These are phyloP conservation scores for Dromiciops gliroides DNA, from an alignment of 2,113 vertebrate species.

Conservation along the genomic window DNA sequence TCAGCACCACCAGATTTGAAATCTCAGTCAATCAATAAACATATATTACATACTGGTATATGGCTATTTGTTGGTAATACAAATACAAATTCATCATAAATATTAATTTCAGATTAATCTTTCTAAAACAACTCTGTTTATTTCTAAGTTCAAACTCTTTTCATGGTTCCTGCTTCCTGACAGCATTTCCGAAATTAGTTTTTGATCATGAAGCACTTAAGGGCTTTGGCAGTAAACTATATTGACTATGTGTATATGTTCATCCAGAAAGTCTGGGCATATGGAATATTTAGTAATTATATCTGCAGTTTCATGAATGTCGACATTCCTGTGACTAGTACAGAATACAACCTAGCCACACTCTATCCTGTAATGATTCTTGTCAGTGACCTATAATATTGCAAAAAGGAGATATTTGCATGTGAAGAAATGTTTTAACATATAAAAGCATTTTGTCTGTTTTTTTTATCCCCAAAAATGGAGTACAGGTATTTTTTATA, in stretches of 20 bases:
- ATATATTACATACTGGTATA: background rate
- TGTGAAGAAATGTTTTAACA: background rate
- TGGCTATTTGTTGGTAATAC: background rate
- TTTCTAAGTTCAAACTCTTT: background rate
- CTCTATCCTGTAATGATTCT: background rate
- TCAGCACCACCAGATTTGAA: background rate
- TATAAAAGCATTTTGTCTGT: background rate
- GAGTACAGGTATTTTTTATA: background rate
- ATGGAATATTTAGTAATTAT: background rate
- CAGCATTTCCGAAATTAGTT: too few relatives aligned
- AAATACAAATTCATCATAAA: background rate
- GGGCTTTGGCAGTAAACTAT: background rate
- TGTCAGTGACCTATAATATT: background rate
- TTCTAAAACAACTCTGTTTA: background rate
- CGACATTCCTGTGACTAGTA: background rate
- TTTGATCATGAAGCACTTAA: background rate
- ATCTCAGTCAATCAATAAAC: background rate
- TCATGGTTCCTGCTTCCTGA: background rate
- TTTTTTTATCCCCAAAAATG: background rate
- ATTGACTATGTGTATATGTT: background rate
- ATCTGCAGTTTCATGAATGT: background rate
- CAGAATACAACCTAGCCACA: background rate
- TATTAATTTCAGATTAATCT: background rate
- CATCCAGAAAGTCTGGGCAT: background rate
- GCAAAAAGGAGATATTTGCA: background rate